Evolutionary conservation across 2,113 vertebrate species (phyloP).

Genomic region (Pedetes capensis): DNA sequence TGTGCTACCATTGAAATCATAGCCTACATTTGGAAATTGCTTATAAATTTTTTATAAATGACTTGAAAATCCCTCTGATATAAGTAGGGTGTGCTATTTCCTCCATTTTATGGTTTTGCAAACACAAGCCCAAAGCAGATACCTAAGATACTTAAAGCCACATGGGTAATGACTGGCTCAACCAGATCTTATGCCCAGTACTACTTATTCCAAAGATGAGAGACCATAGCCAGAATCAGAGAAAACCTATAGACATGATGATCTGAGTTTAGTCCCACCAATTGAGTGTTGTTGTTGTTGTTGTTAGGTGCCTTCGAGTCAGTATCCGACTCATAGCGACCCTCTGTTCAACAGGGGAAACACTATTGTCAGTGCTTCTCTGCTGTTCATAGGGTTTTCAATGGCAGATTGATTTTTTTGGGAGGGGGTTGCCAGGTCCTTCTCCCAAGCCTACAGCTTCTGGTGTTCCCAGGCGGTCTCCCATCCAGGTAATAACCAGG

Average conservation of each 20-base stretch:
- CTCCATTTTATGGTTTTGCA: background rate
- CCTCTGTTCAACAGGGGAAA: no score
- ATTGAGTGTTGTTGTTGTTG: no score
- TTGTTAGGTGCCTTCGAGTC: no score
- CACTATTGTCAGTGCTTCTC: no score
- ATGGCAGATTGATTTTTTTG: no score
- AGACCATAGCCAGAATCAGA: background rate
- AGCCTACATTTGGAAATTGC: background rate
- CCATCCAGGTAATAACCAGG: no score
- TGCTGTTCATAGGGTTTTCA: no score
- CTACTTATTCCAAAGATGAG: background rate
- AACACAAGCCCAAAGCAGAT: background rate
- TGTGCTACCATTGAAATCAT: background rate
- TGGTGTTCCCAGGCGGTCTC: no score
- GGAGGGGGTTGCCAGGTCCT: no score
- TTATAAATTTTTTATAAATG: background rate
- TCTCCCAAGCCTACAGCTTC: no score
- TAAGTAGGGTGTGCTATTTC: background rate
- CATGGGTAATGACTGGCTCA: background rate
- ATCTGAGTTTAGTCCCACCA: background rate
- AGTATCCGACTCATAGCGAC: no score
- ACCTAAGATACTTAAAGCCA: background rate
- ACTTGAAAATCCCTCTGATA: background rate
- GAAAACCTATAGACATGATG: rapidly evolving
- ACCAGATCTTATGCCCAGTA: background rate